Evolutionary conservation across 2,888 invertebrate species (phyloP), one percentile per base, ranked within the genome.

Genomic region (Melanostoma mellinum): DNA sequence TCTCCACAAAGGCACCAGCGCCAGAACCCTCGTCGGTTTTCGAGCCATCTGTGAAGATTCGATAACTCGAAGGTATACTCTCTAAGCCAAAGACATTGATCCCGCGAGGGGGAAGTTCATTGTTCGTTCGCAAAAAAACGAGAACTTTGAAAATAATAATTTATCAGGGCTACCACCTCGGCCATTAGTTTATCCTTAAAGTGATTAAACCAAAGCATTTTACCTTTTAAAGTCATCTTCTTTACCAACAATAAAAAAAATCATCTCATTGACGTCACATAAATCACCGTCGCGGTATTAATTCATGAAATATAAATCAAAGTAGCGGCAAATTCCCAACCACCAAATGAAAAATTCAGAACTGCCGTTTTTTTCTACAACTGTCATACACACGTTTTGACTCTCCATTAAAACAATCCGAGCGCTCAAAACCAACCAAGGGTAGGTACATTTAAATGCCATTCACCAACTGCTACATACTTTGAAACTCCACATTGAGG

Each of bases 301-400:
- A 82, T 73, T 73, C 69, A 82, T 82, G 63, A 84, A 74, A 71
- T 61, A 84, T 84, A 84, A 84, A 84, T 84, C 84, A 84, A 78
- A 56, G 60, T 61, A 71, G 79, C 55, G 74, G 75, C 84, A 75
- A 84, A 71, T 56, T 84, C 33, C 68, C 84, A 71, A 78, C 79
- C 84, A 61, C 79, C 71, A 79, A 84, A 84, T 84, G 79, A 79
- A 84, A 84, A 84, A 79, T 75, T 84, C 79, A 78, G 69, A 84
- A 36, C 50, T 63, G 36, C 10, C 6, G 4, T 4, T 20, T 44
- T 44, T 55, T 50, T 10, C 30, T 30, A 30, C 56, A 53, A 53
- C 32, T 53, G 46, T 76, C 58, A 68, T 60, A 48, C 35, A 63
- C 75, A 75, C 69, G 40, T 63, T 63, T 40, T 20, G 44, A 32